phyloP scores from a whole-genome alignment of 2,888 invertebrate genomes.

The Molanna angustata region DNA sequence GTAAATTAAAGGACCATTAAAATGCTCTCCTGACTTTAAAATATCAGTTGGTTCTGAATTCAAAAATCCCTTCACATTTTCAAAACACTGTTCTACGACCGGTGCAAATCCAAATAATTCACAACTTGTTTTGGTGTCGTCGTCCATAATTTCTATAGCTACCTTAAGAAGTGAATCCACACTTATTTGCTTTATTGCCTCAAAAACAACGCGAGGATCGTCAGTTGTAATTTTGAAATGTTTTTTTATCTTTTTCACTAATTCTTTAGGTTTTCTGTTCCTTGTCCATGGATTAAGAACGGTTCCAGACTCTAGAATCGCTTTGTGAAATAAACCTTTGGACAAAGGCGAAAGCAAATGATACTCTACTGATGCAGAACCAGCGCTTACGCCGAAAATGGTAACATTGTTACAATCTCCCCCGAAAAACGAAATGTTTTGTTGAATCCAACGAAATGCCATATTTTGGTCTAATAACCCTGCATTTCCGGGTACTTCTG shows the following conservation, averaged over 20 bases:
- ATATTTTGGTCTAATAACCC: conserved; percentile 26
- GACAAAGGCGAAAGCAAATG: conserved; percentile 23
- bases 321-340: conserved; percentile 22
- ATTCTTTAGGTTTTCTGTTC: conserved; percentile 34
- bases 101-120: conserved; percentile 38
- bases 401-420: conserved; percentile 27
- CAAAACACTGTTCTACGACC: conserved; percentile 20
- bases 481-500: conserved; percentile 24
- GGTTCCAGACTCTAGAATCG: conserved; percentile 25
- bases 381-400: conserved; percentile 27
- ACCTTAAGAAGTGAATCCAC: conserved; percentile 33
- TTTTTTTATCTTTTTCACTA: conserved; percentile 7
- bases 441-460: conserved; percentile 25
- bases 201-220: background rate
- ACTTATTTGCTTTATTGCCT: conserved; percentile 25
- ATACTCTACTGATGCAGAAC: conserved; percentile 25
- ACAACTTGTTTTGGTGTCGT: conserved; percentile 3
- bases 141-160: conserved; percentile 3
- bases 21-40: conserved; percentile 41
- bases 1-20: conserved; percentile 51
- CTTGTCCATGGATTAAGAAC: conserved; percentile 35
- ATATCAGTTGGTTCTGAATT: conserved; percentile 47
- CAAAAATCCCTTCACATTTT: conserved; percentile 15
- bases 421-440: conserved; percentile 22
- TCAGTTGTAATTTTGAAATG: background rate